Conservation (phyloP, 2,888 invertebrate genomes). For the Trachelus stipa region DNA sequence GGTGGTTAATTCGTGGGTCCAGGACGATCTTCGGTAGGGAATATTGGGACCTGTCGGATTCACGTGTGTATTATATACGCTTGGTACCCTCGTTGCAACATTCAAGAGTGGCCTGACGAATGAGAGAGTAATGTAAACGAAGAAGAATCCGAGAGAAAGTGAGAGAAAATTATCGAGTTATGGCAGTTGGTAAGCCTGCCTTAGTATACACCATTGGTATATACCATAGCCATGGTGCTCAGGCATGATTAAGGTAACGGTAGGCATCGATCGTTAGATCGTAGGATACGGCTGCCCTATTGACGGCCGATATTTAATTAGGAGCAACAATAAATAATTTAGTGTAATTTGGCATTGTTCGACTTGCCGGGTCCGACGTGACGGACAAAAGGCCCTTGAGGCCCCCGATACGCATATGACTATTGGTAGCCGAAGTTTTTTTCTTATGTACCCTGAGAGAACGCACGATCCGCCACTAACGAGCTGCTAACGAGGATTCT, state of each 20-base stretch:
- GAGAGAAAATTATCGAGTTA: neutral
- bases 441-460: constrained; percentile 1
- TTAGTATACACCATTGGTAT: neutral
- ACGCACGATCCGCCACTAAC: constrained; percentile 32
- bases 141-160: neutral
- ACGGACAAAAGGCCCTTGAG: constrained; percentile 11
- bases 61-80: neutral
- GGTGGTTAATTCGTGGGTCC: neutral
- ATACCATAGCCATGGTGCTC: constrained; percentile 24
- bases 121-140: neutral
- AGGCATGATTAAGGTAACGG: constrained; percentile 52
- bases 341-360: constrained; percentile 50
- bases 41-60: neutral
- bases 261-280: constrained; percentile 48
- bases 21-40: neutral
- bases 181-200: neutral
- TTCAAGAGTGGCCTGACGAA: neutral
- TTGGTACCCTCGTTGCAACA: neutral
- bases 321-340: constrained; percentile 45
- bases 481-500: constrained; percentile 35
- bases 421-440: neutral
- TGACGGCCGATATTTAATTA: constrained; percentile 49
- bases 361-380: constrained; percentile 23
- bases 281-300: constrained; percentile 41
- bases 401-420: neutral